Evolutionary conservation across 2,113 vertebrate species (phyloP).

Genomic region (Erythrocebus patas): DNA sequence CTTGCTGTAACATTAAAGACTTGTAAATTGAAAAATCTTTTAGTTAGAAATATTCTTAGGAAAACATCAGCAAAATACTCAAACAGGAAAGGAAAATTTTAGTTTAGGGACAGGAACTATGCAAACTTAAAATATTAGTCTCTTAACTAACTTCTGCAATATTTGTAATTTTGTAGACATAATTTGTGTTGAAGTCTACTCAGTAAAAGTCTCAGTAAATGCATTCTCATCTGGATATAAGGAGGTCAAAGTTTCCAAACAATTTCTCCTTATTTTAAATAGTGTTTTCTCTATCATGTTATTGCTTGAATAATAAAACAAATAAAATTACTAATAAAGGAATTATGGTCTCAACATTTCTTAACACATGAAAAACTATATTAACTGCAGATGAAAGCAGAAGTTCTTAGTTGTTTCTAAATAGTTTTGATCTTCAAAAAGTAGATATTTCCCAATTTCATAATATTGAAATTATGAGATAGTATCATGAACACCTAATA

Average conservation of each 20-base stretch:
- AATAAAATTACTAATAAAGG: neutral
- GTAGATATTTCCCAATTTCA: neutral
- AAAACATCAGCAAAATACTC: neutral
- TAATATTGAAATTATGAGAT: neutral
- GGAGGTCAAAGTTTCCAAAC: neutral
- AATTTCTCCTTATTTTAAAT: neutral
- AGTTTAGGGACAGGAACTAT: neutral
- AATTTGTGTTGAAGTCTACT: neutral
- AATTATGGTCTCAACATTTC: neutral
- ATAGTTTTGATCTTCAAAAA: neutral
- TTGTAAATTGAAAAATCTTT: neutral
- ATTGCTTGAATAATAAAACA: neutral
- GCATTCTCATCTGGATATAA: neutral
- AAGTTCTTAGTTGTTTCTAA: neutral
- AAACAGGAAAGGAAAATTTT: neutral
- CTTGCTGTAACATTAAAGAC: neutral
- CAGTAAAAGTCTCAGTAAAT: neutral
- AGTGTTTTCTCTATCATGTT: neutral
- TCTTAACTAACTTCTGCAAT: neutral
- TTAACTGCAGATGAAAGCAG: neutral
- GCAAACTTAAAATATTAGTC: neutral
- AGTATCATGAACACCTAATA: neutral
- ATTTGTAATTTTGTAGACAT: neutral
- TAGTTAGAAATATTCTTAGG: neutral
- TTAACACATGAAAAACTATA: neutral